Evolutionary conservation across 1,140 invertebrate genomes (phyloP).

Genomic region (Trissolcus basalis): DNA sequence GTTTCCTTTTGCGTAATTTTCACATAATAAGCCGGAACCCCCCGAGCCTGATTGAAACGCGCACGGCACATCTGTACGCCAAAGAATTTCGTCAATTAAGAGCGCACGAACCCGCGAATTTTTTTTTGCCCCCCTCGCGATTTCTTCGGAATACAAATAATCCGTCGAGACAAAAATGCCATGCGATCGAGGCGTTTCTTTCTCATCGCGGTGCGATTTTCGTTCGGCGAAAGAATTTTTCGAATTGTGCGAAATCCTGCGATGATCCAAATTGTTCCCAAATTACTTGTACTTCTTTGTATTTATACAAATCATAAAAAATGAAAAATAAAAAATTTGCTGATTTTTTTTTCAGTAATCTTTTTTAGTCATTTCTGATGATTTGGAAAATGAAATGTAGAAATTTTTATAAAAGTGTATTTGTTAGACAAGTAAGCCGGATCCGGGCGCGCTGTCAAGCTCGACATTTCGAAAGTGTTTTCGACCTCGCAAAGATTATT

Average conservation of each 20-base stretch:
- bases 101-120: conserved; percentile 50
- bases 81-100: conserved; percentile 57
- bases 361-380: too few species aligned
- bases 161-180: conserved; percentile 44
- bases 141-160: conserved; percentile 55
- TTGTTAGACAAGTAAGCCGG: too few species aligned
- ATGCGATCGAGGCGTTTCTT: conserved; percentile 14
- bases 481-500: too few species aligned
- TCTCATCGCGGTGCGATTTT: conserved; percentile 40
- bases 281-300: too few species aligned
- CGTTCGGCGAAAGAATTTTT: conserved; percentile 40
- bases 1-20: conserved; percentile 59
- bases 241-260: conserved; percentile 25
- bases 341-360: too few species aligned
- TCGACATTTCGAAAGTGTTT: too few species aligned
- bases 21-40: conserved; percentile 54
- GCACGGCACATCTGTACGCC: conserved; percentile 35
- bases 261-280: not conserved
- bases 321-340: too few species aligned
- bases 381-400: too few species aligned
- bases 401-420: too few species aligned
- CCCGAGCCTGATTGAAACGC: conserved; percentile 46
- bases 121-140: conserved; percentile 27
- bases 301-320: too few species aligned
- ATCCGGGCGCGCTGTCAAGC: too few species aligned